Conservation (phyloP, 2,797 vertebrate genomes). For the Sphaeramia orbicularis region DNA sequence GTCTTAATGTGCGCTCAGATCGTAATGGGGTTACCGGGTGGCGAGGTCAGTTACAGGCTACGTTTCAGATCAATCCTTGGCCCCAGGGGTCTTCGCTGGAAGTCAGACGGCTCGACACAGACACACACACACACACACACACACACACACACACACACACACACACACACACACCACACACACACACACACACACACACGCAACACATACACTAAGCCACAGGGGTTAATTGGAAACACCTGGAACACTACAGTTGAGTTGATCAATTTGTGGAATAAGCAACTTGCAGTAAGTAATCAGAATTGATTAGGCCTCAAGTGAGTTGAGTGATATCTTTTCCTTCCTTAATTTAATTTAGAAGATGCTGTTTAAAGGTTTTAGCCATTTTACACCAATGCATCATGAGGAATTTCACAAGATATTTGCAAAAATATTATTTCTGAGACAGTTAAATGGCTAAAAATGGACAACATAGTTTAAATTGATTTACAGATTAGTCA, state of each 20-base stretch:
- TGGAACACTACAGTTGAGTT: constrained; percentile 29
- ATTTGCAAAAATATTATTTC: too few relatives aligned
- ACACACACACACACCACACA: not conserved
- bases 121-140: constrained; percentile 27
- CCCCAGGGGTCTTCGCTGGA: constrained; percentile 72
- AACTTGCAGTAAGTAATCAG: constrained; percentile 9
- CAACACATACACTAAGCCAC: not conserved
- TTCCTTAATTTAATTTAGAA: not conserved
- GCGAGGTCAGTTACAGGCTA: constrained; percentile 80
- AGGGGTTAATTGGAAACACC: constrained; percentile 29
- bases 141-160: too few relatives aligned
- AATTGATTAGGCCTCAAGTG: constrained; percentile 9
- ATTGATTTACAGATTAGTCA: too few relatives aligned
- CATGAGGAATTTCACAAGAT: too few relatives aligned
- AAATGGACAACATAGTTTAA: too few relatives aligned
- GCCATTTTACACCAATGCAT: too few relatives aligned
- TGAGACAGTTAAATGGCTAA: too few relatives aligned
- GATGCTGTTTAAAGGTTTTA: too few relatives aligned
- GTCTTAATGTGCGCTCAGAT: constrained; percentile 40
- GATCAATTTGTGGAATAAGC: constrained; percentile 33
- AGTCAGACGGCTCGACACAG: constrained; percentile 48
- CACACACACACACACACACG: not conserved
- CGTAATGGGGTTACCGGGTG: constrained; percentile 64
- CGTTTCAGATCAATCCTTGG: constrained; percentile 78
- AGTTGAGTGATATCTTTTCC: not conserved